Conservation (phyloP, 2,113 vertebrate species). For the Scolopax mira region DNA sequence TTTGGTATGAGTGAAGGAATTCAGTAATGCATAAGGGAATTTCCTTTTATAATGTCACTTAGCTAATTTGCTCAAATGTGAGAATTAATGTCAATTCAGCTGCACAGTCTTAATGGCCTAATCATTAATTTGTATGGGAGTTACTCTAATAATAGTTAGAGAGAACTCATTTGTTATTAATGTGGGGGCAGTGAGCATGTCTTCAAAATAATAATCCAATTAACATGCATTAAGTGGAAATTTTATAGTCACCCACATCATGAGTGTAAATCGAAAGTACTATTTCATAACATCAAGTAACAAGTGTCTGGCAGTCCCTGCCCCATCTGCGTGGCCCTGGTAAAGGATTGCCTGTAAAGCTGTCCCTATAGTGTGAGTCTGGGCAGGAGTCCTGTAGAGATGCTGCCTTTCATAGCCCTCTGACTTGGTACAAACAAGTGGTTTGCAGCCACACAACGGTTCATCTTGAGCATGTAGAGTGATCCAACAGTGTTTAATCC, state of each 20-base stretch:
- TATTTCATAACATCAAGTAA: neutral
- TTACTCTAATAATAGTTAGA: constrained; percentile 50
- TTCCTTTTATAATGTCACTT: constrained; percentile 11
- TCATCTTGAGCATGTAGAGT: neutral
- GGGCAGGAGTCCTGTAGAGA: neutral
- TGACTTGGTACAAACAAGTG: rapidly evolving
- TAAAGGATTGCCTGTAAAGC: neutral
- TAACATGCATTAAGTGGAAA: constrained; percentile 3
- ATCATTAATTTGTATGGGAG: constrained; percentile 35
- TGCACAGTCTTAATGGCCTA: constrained; percentile 4
- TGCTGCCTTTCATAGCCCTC: neutral
- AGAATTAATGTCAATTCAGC: constrained; percentile 28
- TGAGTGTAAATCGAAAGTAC: neutral
- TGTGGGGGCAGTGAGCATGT: neutral
- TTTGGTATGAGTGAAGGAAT: neutral
- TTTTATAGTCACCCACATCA: neutral
- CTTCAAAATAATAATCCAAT: constrained; percentile 62
- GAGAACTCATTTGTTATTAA: constrained; percentile 33
- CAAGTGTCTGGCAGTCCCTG: neutral
- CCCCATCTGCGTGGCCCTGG: neutral
- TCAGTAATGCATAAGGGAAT: neutral
- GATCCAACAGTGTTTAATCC: neutral
- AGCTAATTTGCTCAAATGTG: constrained; percentile 6
- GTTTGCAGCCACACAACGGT: neutral
- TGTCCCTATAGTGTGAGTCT: neutral